Conservation (phyloP, 2,797 vertebrate species). For the Hylomyscus alleni region DNA sequence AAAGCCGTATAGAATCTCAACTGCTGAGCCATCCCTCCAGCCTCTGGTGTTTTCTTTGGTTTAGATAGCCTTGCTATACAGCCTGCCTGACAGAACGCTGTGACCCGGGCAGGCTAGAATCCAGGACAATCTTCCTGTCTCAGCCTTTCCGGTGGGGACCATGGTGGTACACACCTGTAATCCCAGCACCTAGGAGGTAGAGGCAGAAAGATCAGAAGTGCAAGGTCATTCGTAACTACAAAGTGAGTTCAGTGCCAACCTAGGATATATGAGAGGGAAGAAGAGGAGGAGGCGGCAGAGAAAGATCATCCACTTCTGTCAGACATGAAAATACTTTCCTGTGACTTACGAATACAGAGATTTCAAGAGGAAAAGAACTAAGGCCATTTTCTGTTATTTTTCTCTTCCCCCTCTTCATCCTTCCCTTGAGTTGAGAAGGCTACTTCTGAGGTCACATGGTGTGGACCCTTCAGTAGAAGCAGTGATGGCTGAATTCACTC, state of each 20-base stretch:
- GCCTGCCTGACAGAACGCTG: neutral
- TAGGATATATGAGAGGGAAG: neutral
- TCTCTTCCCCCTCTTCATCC: neutral
- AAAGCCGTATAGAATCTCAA: neutral
- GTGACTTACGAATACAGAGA: neutral
- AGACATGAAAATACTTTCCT: neutral
- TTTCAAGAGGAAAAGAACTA: constrained; percentile 20
- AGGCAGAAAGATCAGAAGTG: neutral
- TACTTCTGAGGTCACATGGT: neutral
- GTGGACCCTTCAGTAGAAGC: neutral
- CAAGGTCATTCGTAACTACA: neutral
- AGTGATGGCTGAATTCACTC: constrained; percentile 43
- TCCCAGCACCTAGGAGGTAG: neutral
- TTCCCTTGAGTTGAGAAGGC: neutral
- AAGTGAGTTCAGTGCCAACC: neutral
- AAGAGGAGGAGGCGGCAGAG: neutral
- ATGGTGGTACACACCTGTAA: neutral
- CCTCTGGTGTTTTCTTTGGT: neutral
- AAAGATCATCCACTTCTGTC: neutral
- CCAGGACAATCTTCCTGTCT: neutral
- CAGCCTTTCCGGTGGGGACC: neutral
- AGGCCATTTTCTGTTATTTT: neutral
- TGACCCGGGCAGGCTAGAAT: neutral
- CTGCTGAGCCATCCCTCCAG: neutral
- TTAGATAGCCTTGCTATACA: neutral